Evolutionary conservation across 2,888 invertebrate genomes (phyloP), one percentile per base, ranked within the genome.

Genomic region (Parthenolecanium corni): DNA sequence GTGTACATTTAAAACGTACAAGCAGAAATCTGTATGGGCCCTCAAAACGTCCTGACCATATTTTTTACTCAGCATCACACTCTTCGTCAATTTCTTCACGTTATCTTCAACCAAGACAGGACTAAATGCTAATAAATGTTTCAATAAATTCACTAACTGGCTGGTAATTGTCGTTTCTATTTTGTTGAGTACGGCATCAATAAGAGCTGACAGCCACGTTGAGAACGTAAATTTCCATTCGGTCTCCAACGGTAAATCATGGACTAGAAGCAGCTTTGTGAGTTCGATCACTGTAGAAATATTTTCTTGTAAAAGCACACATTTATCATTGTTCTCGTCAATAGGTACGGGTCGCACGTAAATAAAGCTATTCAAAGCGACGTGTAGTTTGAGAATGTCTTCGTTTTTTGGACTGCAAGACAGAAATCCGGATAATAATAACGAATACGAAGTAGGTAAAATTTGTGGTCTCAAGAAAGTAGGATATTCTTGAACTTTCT

Each of bases 31-130:
- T 16, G 62, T 38, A 20, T 62, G 52, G 14, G 24, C 14, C 44
- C 36, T 40, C 1, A 52, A 12, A 1, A 42, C 18, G 16, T 18
- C 25, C 1, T 25, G 49, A 38, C 47, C 58, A 12, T 47, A 46
- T 38, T 58, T 62, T 36, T 62, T 62, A 11, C 24, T 20, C 40
- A 52, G 21, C 62, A 62, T 52, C 11, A 62, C 52, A 18, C 18
- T 40, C 18, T 16, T 38, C 14, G 52, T 36, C 25, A 52, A 62
- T 12, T 62, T 62, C 16, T 42, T 52, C 16, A 52, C 9, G n/a
- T 23, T 52, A 9, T 40, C 36, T 31, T 62, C 62, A 1, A 52
- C 52, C 0, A 51, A 21, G 42, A 23, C 16, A 14, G 62, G 62
- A 52, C 46, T 52, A 44, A 38, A 42, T 6, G 21, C 42, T n/a